Percentiles rank a stretch among this genome's conserved stretches.
Conservation (phyloP, 2,888 invertebrate species). For the Drosophila meridionalis region DNA sequence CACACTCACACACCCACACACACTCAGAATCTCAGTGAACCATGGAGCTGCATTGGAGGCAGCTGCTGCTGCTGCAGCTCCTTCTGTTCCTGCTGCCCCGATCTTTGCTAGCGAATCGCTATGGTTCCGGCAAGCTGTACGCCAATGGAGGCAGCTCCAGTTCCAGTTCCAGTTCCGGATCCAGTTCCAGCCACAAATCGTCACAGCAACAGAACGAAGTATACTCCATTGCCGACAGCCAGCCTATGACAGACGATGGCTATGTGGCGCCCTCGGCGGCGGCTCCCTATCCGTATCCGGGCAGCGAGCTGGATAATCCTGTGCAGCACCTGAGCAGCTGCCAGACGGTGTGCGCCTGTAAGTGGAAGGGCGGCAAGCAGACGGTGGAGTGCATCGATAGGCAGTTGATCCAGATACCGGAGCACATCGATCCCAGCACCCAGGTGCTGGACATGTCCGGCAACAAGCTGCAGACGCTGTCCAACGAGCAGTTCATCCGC, state of each 20-base stretch:
- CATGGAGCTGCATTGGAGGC: slow-evolving; percentile 11
- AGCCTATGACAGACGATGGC: slow-evolving; percentile 82
- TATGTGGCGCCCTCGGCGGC: slow-evolving; percentile 60
- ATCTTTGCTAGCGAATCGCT: slow-evolving; percentile 53
- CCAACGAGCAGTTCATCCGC: slow-evolving; percentile 92
- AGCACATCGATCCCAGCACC: slow-evolving; percentile 93
- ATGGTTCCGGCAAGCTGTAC: slow-evolving; percentile 51
- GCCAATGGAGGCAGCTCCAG: slow-evolving; percentile 49
- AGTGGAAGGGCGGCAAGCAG: slow-evolving; percentile 97
- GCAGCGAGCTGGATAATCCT: slow-evolving; percentile 54
- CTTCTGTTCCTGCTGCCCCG: slow-evolving; percentile 46
- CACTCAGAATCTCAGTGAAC: not conserved
- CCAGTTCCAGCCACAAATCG: slow-evolving; percentile 22
- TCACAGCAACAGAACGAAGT: slow-evolving; percentile 73
- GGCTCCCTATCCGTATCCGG: slow-evolving; percentile 26
- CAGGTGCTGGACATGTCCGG: slow-evolving; percentile 96
- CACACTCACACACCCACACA: not conserved
- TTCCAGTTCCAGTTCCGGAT: slow-evolving; percentile 18
- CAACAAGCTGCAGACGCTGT: slow-evolving; percentile 93
- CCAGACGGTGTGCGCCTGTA: slow-evolving; percentile 93
- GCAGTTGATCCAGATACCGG: slow-evolving; percentile 93
- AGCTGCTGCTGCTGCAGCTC: slow-evolving; percentile 38
- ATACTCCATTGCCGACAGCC: slow-evolving; percentile 79
- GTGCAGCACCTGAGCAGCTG: slow-evolving; percentile 81
- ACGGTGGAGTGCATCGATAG: slow-evolving; percentile 95